phyloP scores from a whole-genome alignment of 2,113 vertebrate genomes.

The Emydura subglobosa region DNA sequence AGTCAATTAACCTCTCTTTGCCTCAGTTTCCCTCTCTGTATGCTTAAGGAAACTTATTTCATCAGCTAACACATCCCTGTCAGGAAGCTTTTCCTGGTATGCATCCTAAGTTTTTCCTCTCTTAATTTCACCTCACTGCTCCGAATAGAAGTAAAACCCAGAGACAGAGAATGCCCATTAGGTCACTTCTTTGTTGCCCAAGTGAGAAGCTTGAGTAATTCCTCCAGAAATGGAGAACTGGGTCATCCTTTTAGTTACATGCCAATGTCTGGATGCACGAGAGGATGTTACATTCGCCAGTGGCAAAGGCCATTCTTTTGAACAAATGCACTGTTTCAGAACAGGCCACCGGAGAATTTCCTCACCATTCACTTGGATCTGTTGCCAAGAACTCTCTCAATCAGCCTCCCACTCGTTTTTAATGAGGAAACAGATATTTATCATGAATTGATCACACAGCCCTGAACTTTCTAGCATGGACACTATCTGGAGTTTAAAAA shows the following conservation, averaged over 20 bases:
- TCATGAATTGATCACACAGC: not conserved
- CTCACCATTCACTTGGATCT: not conserved
- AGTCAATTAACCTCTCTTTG: not conserved
- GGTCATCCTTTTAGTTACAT: not conserved
- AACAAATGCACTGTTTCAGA: not conserved
- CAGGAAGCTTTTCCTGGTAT: not conserved
- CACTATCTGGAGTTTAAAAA: not conserved
- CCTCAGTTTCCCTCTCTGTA: not conserved
- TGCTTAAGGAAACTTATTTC: not conserved
- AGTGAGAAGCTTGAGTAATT: not conserved
- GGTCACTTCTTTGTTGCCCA: not conserved
- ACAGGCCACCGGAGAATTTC: not conserved
- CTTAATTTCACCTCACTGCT: not conserved
- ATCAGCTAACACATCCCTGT: not conserved
- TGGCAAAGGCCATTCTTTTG: not conserved
- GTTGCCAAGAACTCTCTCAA: not conserved
- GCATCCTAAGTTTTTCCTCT: not conserved
- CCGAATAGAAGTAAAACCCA: not conserved
- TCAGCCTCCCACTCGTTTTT: not conserved
- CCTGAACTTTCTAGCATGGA: not conserved
- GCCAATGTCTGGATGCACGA: not conserved
- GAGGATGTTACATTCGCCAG: not conserved
- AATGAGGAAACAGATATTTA: not conserved
- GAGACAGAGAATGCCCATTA: not conserved
- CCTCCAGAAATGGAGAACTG: not conserved